A percentile compares a stretch with the other conserved stretches of the same genome.
Evolutionary conservation across 2,113 vertebrate genomes (phyloP).

Genomic region (human (Homo sapiens)): GRCh38 chr2:210270001-210270500

Average conservation of each 20-base stretch:
- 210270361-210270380: not conserved
- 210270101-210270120: not conserved
- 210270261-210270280: not conserved
- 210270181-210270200: conserved; percentile 14
- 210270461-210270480: not conserved
- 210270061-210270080: not conserved
- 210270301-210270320: not conserved
- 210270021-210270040: conserved; percentile 38
- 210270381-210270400: not conserved
- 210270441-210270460: not conserved
- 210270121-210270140: not conserved
- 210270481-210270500: not conserved
- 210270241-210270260: not conserved
- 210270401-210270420: not conserved
- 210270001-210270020: not conserved
- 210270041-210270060: not conserved
- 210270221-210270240: not conserved
- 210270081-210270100: conserved; percentile 37
- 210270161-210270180: not conserved
- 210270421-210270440: not conserved
- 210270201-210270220: not conserved
- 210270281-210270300: not conserved
- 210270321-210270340: not conserved
- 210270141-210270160: not conserved
- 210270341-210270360: conserved; percentile 4